Percentiles rank a stretch among this genome's conserved stretches.
Evolutionary conservation across 2,797 vertebrate genomes (phyloP).

Genomic region (Parauchenoglanis ngamensis): DNA sequence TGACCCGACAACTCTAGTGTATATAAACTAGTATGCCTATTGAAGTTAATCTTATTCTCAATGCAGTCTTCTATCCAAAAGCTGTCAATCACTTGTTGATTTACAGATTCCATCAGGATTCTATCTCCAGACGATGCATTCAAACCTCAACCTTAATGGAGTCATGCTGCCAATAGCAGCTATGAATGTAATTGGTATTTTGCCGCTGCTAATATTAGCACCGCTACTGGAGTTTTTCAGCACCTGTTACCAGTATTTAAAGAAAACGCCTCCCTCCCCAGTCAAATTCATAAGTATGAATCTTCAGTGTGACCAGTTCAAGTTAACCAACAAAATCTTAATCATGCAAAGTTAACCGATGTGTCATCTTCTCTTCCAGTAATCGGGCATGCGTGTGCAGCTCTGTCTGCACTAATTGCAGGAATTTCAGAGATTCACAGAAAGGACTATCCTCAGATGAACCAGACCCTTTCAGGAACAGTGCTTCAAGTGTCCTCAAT

Average conservation of each 20-base stretch:
- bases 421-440: slow-evolving; percentile 84
- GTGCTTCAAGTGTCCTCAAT: slow-evolving; percentile 86
- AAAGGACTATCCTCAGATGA: slow-evolving; percentile 78
- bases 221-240: slow-evolving; percentile 82
- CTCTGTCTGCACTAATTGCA: slow-evolving; percentile 80
- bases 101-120: slow-evolving; percentile 88
- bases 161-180: slow-evolving; percentile 84
- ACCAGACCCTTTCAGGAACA: slow-evolving; percentile 83
- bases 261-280: slow-evolving; percentile 71
- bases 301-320: slow-evolving; percentile 22
- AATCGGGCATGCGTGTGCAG: slow-evolving; percentile 81
- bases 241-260: slow-evolving; percentile 69
- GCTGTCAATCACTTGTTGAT: slow-evolving; percentile 28
- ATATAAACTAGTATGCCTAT: neutral
- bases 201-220: slow-evolving; percentile 82
- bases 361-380: slow-evolving; percentile 71
- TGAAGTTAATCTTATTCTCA: neutral
- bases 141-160: slow-evolving; percentile 78
- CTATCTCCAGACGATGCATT: slow-evolving; percentile 94
- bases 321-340: neutral
- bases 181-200: slow-evolving; percentile 85
- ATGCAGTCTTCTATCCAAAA: neutral
- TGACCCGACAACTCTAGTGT: neutral
- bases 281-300: slow-evolving; percentile 81
- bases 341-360: slow-evolving; percentile 13